phyloP scores from a whole-genome alignment of 2,113 vertebrate genomes.

The Danionella cerebrum region DNA sequence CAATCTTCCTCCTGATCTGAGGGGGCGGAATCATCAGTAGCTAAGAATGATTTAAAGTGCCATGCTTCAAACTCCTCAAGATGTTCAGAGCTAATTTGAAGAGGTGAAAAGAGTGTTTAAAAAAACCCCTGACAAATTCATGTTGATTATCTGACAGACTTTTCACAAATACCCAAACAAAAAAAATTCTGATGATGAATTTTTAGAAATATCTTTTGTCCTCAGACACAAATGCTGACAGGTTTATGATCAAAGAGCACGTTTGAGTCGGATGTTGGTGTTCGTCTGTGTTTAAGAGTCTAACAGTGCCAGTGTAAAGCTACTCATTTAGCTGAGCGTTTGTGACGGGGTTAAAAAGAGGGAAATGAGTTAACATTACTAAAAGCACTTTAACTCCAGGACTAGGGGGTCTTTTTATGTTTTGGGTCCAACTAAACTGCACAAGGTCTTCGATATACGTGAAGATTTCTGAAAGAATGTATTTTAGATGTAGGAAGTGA shows the following conservation, averaged over 20 bases:
- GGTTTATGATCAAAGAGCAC: slow-evolving; percentile 27
- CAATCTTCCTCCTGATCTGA: no score
- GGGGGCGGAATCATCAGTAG: no score
- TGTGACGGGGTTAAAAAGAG: slow-evolving; percentile 29
- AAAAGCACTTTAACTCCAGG: slow-evolving; percentile 66
- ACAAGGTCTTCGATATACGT: slow-evolving; percentile 24
- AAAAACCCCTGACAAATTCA: no score
- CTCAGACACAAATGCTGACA: no score
- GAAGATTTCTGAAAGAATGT: neutral
- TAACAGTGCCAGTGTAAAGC: slow-evolving; percentile 39
- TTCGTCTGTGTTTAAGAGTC: slow-evolving; percentile 27
- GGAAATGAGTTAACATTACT: slow-evolving; percentile 54
- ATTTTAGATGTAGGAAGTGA: neutral
- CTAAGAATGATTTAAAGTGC: no score
- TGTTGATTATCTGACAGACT: no score
- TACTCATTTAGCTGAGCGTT: slow-evolving; percentile 21
- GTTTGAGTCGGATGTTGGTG: slow-evolving; percentile 40
- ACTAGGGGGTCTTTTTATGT: slow-evolving; percentile 26
- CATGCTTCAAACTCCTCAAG: no score
- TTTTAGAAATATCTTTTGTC: no score
- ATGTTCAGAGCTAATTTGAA: no score
- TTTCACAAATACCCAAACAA: no score
- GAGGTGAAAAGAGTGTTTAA: no score
- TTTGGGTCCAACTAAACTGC: slow-evolving; percentile 52
- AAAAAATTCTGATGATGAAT: no score